Conservation (phyloP, 2,888 invertebrate species). For the Acronicta alni region DNA sequence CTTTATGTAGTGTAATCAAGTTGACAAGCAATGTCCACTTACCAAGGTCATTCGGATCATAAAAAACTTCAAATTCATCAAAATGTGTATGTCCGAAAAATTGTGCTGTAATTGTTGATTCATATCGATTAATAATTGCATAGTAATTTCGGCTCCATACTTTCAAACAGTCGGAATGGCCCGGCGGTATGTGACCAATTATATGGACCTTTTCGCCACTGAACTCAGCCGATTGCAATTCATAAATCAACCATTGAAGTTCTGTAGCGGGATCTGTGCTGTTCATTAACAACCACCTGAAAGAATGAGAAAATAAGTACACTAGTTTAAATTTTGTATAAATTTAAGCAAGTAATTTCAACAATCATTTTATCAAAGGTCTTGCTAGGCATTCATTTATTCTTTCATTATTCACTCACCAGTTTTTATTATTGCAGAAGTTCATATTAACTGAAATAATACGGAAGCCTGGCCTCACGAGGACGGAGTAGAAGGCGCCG, state of each 20-base stretch:
- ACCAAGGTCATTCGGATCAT: conserved; percentile 94
- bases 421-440: conserved; percentile 98
- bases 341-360: no score
- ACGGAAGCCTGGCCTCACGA: conserved; percentile 96
- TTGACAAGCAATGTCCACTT: conserved; percentile 66
- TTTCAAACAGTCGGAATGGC: conserved; percentile 97
- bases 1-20: conserved; percentile 21
- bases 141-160: conserved; percentile 99
- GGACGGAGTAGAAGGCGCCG: conserved; percentile 97
- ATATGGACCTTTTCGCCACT: conserved; percentile 98
- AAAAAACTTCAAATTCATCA: conserved; percentile 98
- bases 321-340: background rate
- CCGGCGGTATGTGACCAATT: conserved; percentile 99
- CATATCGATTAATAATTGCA: conserved; percentile 95
- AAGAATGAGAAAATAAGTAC: conserved; percentile 10
- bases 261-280: conserved; percentile 99
- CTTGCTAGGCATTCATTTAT: background rate
- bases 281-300: conserved; percentile 96
- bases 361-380: no score
- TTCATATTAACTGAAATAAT: conserved; percentile 99
- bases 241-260: conserved; percentile 98
- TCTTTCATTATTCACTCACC: conserved; percentile 87
- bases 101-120: conserved; percentile 96
- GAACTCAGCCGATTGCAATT: conserved; percentile 97
- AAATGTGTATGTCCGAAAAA: conserved; percentile 98